Conservation (phyloP, 2,888 invertebrate species). For the Pseudococcus viburni region DNA sequence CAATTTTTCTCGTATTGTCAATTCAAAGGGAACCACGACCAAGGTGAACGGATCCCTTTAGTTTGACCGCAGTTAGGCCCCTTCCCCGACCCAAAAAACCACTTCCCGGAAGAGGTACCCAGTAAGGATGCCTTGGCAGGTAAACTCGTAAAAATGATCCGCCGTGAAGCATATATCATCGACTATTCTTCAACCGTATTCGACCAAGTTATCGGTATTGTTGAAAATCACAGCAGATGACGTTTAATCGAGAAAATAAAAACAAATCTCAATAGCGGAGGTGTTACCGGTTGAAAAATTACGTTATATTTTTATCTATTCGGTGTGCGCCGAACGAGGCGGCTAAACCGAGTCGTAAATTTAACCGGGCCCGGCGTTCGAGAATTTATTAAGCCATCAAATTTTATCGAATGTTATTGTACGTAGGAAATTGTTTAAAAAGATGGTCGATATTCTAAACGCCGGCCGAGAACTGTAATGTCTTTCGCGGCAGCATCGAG, state of each 20-base stretch:
- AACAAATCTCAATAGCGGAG: constrained; percentile 1
- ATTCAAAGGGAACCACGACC: neutral
- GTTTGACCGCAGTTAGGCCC: neutral
- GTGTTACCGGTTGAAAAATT: constrained; percentile 46
- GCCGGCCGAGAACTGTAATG: neutral
- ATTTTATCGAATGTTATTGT: constrained; percentile 52
- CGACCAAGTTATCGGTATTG: too few species aligned
- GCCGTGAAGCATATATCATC: neutral
- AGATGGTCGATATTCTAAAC: constrained; percentile 21
- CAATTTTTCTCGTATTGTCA: constrained; percentile 33
- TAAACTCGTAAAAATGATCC: neutral
- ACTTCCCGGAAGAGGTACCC: constrained; percentile 28
- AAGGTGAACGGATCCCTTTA: constrained; percentile 31
- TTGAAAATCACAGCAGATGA: neutral
- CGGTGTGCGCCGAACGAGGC: neutral
- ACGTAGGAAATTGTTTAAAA: neutral
- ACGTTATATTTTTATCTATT: constrained; percentile 8
- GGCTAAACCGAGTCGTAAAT: constrained; percentile 10
- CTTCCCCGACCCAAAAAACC: neutral
- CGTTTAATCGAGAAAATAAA: constrained; percentile 36
- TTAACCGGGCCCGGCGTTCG: neutral
- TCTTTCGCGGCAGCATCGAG: neutral
- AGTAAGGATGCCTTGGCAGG: neutral
- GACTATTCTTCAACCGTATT: neutral
- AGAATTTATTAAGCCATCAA: constrained; percentile 46